phyloP scores from a whole-genome alignment of 2,888 invertebrate genomes.

The Drosophila conformis region DNA sequence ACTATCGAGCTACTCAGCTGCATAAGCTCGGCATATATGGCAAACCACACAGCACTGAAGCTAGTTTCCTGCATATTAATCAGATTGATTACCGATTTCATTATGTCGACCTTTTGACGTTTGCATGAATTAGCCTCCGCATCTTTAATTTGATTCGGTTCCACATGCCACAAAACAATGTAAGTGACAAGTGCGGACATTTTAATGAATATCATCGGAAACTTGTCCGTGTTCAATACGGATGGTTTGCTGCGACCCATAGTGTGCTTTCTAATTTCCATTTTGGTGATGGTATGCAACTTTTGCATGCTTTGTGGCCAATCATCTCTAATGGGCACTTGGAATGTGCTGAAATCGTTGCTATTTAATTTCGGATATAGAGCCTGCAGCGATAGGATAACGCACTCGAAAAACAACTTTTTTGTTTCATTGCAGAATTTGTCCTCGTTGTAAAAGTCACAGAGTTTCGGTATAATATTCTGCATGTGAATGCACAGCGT shows the following conservation, averaged over 20 bases:
- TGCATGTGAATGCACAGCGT: conserved; percentile 72
- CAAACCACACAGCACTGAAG: conserved; percentile 81
- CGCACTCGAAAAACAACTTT: conserved; percentile 70
- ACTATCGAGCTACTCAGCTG: conserved; percentile 64
- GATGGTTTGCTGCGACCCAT: conserved; percentile 55
- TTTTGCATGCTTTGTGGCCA: conserved; percentile 77
- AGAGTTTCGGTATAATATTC: conserved; percentile 73
- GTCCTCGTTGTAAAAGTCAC: conserved; percentile 73
- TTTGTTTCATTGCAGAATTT: conserved; percentile 75
- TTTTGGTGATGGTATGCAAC: conserved; percentile 72
- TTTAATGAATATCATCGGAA: conserved; percentile 68
- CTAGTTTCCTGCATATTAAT: conserved; percentile 55
- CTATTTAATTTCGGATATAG: conserved; percentile 77
- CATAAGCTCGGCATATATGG: conserved; percentile 76
- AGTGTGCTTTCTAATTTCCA: conserved; percentile 76
- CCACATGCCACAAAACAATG: conserved; percentile 77
- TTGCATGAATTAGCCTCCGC: conserved; percentile 48
- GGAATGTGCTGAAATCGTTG: conserved; percentile 69
- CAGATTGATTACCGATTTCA: conserved; percentile 67
- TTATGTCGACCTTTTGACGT: conserved; percentile 63
- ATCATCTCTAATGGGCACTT: conserved; percentile 56
- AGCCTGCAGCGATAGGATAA: conserved; percentile 65
- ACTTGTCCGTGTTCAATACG: conserved; percentile 60
- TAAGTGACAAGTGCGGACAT: conserved; percentile 76
- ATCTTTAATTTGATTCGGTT: conserved; percentile 1